Base-by-base conservation (phyloP, 2,797 vertebrate species). In the Sarcoramphus papa region DNA sequence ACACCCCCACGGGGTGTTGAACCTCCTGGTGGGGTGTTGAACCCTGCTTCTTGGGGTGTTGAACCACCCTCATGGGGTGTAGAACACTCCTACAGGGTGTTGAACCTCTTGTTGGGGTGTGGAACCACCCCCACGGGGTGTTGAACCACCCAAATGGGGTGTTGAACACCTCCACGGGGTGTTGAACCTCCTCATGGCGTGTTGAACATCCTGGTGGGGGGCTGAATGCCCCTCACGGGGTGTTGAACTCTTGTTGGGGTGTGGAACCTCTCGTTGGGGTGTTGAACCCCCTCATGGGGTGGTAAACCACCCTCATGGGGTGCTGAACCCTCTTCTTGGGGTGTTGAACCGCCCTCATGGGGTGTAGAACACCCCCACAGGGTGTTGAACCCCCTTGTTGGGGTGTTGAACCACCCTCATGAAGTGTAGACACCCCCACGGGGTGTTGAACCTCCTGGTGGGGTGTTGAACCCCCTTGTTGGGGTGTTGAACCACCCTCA, bases 191-290 rank as follows among this genome's bases (percentile, higher is more conserved):
- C 24, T 22, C 23, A 18, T 13, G 12, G n/a, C 21, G n/a, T 59
- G 33, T 8, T 10, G n/a, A n/a, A n/a, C n/a, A n/a, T n/a, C n/a
- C n/a, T n/a, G n/a, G n/a, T n/a, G n/a, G n/a, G n/a, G n/a, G n/a
- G n/a, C n/a, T 45, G 57, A 24, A 35, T 18, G 12, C 6, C 37
- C 30, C 14, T 17, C 8, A 7, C 4, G 7, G 56, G 43, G 20
- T 13, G 68, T 7, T 6, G 41, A 16, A 17, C 7, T 5, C 5
- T 2, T n/a, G n/a, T n/a, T n/a, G n/a, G n/a, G n/a, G n/a, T n/a
- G n/a, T n/a, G n/a, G n/a, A n/a, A n/a, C n/a, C n/a, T n/a, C n/a
- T n/a, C 22, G 13, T 11, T 16, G 11, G 62, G 40, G 17, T 31
- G 12, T 43, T 43, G 41, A 43, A 43, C 41, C 41, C 14, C 41